Conservation (phyloP, 2,113 vertebrate species). For the Pseudopipra pipra region DNA sequence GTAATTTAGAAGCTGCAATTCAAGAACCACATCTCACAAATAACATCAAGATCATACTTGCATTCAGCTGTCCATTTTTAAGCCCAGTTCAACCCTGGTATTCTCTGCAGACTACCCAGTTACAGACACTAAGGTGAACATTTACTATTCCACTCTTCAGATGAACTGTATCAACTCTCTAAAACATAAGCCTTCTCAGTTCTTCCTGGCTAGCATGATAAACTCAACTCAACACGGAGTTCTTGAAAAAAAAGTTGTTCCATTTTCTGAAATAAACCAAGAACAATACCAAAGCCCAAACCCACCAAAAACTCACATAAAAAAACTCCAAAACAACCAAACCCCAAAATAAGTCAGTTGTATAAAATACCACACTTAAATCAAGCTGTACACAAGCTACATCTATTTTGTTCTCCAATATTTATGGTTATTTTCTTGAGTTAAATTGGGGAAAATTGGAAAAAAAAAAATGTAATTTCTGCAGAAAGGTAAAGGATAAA, state of each 20-base stretch:
- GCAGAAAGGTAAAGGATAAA: neutral
- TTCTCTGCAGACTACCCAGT: neutral
- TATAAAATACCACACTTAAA: neutral
- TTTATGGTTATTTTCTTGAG: neutral
- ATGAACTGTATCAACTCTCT: neutral
- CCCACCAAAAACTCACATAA: neutral
- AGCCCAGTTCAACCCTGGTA: neutral
- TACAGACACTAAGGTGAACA: neutral
- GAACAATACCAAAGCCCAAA: neutral
- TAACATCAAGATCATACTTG: neutral
- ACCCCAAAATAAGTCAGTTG: neutral
- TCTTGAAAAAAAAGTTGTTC: neutral
- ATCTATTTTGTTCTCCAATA: neutral
- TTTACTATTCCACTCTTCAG: neutral
- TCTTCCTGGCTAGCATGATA: neutral
- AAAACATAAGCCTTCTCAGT: neutral
- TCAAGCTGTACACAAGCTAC: neutral
- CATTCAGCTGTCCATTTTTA: neutral
- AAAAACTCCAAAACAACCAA: neutral
- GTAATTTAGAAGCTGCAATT: neutral
- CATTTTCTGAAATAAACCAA: neutral
- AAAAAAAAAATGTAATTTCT: neutral
- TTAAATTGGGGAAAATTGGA: neutral
- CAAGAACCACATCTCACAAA: neutral
- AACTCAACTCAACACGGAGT: neutral